A percentile compares a stretch with the other conserved stretches of the same genome.
Conservation (phyloP, 2,797 vertebrate species). For the Crenichthys baileyi region DNA sequence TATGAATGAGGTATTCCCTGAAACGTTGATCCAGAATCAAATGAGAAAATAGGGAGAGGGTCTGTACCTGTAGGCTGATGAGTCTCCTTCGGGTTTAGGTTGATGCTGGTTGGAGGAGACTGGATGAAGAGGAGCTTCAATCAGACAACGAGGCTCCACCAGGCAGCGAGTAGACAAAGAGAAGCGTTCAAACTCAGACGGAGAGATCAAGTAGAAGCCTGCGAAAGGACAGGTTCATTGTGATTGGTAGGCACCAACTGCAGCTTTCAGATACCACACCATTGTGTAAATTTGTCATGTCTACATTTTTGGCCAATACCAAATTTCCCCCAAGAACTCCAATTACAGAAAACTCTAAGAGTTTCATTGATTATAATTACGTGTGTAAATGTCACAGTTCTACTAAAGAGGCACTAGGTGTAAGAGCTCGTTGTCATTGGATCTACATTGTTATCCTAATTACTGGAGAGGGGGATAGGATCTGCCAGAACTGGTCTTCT, state of each 20-base stretch:
- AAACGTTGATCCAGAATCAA: not conserved
- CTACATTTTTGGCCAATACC: not conserved
- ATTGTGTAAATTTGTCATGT: not conserved
- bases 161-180: constrained; percentile 92
- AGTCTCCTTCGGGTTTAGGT: constrained; percentile 66
- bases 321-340: not conserved
- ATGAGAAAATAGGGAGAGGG: not conserved
- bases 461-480: not conserved
- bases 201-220: constrained; percentile 99
- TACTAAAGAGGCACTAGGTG: not conserved
- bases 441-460: not conserved
- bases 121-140: constrained; percentile 77
- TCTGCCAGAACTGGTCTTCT: not conserved
- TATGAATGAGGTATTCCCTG: not conserved
- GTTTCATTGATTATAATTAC: not conserved
- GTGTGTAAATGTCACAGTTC: not conserved
- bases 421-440: not conserved
- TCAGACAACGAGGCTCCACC: constrained; percentile 89
- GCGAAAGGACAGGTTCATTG: constrained; percentile 8
- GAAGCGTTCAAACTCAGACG: constrained; percentile 97
- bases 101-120: constrained; percentile 55
- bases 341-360: not conserved
- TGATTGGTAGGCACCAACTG: not conserved
- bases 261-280: not conserved
- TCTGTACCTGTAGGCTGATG: constrained; percentile 77